These are phyloP conservation scores for Monochamus alternatus DNA, from an alignment of 2,888 invertebrate species.

Conservation along the genomic window DNA sequence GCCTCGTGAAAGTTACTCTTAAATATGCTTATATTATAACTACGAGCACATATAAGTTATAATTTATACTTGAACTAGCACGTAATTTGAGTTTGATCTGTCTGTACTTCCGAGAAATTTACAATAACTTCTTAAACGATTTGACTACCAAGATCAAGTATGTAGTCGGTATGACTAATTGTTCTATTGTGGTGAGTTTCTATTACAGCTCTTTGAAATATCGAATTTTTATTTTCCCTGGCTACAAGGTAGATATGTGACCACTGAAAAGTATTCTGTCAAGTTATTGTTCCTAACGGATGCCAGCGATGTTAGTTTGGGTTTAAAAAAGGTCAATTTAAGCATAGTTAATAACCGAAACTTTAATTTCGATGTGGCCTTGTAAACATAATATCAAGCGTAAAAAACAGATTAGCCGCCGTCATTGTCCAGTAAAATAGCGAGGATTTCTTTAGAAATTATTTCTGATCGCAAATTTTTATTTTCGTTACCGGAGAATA, in stretches of 20 bases:
- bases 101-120: too few species aligned
- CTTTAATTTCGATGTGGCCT: slow-evolving; percentile 42
- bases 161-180: too few species aligned
- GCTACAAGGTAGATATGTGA: too few species aligned
- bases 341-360: slow-evolving; percentile 47
- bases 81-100: too few species aligned
- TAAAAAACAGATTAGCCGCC: slow-evolving; percentile 30
- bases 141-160: not conserved
- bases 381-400: slow-evolving; percentile 44
- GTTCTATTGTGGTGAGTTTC: too few species aligned
- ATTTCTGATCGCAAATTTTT: not conserved
- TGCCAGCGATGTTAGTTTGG: not conserved
- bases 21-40: not conserved
- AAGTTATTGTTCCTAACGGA: too few species aligned
- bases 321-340: slow-evolving; percentile 40
- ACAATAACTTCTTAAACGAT: not conserved
- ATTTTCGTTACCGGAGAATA: not conserved
- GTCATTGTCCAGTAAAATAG: slow-evolving; percentile 21
- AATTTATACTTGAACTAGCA: too few species aligned
- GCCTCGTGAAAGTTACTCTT: not conserved
- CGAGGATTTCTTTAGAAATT: slow-evolving; percentile 11
- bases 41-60: not conserved
- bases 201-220: too few species aligned
- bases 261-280: too few species aligned
- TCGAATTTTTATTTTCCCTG: too few species aligned